Evolutionary conservation across 2,797 vertebrate species (phyloP), one percentile per base, ranked within the genome.

Genomic region (Bufotes viridis): DNA sequence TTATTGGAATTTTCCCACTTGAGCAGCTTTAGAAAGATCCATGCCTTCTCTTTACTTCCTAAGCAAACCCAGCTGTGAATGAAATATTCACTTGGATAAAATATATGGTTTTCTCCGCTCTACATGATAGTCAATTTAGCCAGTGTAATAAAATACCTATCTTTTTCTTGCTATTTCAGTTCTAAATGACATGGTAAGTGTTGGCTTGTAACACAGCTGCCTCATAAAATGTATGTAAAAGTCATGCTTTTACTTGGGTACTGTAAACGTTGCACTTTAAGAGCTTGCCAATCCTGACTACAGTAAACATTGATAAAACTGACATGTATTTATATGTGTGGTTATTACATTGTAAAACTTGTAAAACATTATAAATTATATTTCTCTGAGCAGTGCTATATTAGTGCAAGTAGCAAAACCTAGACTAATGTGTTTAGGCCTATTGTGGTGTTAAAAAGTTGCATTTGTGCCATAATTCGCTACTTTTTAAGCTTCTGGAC

Each of bases 91-190:
- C 34, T 74, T 49, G 18, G 18, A 74, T 81, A n/a, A 72, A 70
- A 75, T 20, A 63, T 60, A 82, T 61, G 86, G 29, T 75, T 87
- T 81, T 57, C 22, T 70, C 74, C 51, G 80, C 78, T 61, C 63
- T 53, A 24, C 53, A 60, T 51, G 69, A 81, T 57, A 81, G 69
- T 22, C 60, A 82, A 53, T 61, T 72, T 29, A 49, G 29, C 22
- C 72, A 69, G 69, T 82, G 57, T 72, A 87, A 76, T 78, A 51
- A 85, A 82, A 87, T 82, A 82, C 9, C 82, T 82, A 82, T 61
- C 42, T 74, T 26, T 82, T 63, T 26, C 76, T 74, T 20, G 8
- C 34, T 49, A 74, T 49, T 18, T 49, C 4, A 11, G 34, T 74
- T 74, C 34, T 20, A 49, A 72, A 18, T 72, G 7, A 42, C 69